Percentiles rank a stretch among this genome's conserved stretches.
Conservation (phyloP, 1,140 invertebrate genomes). For the Rhopalosiphum padi region DNA sequence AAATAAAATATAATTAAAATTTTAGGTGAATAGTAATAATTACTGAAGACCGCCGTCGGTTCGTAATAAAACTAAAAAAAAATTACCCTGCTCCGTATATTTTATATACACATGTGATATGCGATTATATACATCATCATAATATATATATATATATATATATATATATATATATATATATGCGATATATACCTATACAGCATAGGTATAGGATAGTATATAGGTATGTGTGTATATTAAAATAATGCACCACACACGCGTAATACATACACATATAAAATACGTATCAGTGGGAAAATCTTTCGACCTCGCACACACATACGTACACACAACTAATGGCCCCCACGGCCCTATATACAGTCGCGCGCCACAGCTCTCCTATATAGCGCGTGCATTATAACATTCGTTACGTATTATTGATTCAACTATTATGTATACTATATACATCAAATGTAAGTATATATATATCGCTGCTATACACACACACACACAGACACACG, state of each 20-base stretch:
- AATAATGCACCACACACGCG: not conserved
- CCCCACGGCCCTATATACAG: not conserved
- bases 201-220: not conserved
- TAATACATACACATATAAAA: not conserved
- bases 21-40: too few relatives aligned
- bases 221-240: too few relatives aligned
- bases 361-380: not conserved
- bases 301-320: not conserved
- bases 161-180: not conserved
- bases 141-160: too few relatives aligned
- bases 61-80: too few relatives aligned
- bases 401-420: conserved; percentile 19
- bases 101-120: too few relatives aligned
- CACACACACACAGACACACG: too few relatives aligned
- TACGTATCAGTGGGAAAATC: conserved; percentile 53
- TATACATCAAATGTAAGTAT: not conserved
- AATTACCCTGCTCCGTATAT: too few relatives aligned
- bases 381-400: not conserved
- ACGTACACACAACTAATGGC: not conserved
- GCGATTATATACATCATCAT: too few relatives aligned
- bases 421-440: not conserved
- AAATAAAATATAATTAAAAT: too few relatives aligned
- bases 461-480: too few relatives aligned
- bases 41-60: too few relatives aligned
- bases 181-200: not conserved